phyloP scores from a whole-genome alignment of 1,140 invertebrate species.

The Teleogryllus occipitalis region DNA sequence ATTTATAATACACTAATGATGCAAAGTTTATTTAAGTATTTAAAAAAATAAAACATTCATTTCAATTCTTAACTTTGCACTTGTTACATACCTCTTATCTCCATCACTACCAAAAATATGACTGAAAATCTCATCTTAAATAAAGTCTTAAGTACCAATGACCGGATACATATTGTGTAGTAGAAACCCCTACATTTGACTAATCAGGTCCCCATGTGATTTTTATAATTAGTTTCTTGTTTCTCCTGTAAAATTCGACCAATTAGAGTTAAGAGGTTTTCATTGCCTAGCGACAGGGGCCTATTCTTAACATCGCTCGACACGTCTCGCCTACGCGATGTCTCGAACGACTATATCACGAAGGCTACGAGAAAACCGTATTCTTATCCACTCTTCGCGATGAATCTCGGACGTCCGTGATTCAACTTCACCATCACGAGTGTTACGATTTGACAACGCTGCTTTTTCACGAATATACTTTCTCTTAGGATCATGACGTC shows the following conservation, averaged over 20 bases:
- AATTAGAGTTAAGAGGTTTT: conserved; percentile 12
- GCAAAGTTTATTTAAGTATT: background rate
- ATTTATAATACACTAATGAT: too few relatives aligned
- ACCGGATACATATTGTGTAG: conserved; percentile 3
- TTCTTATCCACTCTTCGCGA: too few relatives aligned
- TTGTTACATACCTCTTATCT: background rate
- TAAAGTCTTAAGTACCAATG: background rate
- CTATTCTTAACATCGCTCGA: too few relatives aligned
- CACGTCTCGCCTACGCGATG: too few relatives aligned
- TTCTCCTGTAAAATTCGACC: conserved; percentile 12
- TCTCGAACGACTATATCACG: too few relatives aligned
- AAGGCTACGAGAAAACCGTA: too few relatives aligned
- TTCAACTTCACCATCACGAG: too few relatives aligned
- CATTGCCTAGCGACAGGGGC: background rate
- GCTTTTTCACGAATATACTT: too few relatives aligned
- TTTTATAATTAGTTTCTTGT: conserved; percentile 5
- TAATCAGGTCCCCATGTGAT: background rate
- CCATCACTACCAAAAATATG: background rate
- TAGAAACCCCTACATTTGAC: background rate
- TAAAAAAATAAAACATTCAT: background rate
- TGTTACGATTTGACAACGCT: too few relatives aligned
- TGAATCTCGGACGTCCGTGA: too few relatives aligned
- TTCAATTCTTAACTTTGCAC: background rate
- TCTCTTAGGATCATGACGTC: too few relatives aligned
- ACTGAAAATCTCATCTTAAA: too few relatives aligned